phyloP scores from a whole-genome alignment of 2,113 vertebrate genomes.

The Scomber scombrus region DNA sequence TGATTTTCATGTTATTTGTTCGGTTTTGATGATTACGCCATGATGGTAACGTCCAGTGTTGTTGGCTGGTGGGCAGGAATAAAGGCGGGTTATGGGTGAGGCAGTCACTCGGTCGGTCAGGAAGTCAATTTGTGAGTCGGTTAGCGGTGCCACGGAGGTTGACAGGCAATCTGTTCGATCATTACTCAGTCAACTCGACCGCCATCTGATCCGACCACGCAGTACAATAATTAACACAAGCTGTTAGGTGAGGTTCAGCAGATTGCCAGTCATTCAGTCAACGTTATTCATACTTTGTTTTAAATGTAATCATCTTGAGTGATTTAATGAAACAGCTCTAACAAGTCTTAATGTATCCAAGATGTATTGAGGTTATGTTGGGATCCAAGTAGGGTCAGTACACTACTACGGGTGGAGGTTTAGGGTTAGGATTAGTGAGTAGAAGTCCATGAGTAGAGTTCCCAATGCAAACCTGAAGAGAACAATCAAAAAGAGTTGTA shows the following conservation, averaged over 20 bases:
- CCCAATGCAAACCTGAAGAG: too few species aligned
- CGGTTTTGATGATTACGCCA: too few species aligned
- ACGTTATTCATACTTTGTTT: not conserved
- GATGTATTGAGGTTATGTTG: too few species aligned
- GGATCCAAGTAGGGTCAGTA: too few species aligned
- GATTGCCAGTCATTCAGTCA: not conserved
- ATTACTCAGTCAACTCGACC: constrained; percentile 40
- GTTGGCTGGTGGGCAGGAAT: constrained; percentile 3
- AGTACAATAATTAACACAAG: constrained; percentile 27
- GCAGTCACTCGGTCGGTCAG: constrained; percentile 39
- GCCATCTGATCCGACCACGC: constrained; percentile 18
- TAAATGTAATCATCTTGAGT: not conserved
- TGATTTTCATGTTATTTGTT: constrained; percentile 46
- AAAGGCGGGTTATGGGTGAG: constrained; percentile 25
- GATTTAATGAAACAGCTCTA: not conserved
- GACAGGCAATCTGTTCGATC: constrained; percentile 29
- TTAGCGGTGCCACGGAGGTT: constrained; percentile 25
- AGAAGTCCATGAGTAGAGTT: too few species aligned
- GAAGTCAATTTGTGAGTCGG: constrained; percentile 53
- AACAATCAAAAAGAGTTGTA: too few species aligned
- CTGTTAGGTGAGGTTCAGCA: not conserved
- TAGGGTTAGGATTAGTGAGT: too few species aligned
- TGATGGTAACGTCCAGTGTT: not conserved
- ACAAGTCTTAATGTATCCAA: not conserved
- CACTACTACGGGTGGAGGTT: too few species aligned